Percentiles rank a stretch among this genome's conserved stretches.
These are phyloP conservation scores for Patagioenas fasciata DNA, from an alignment of 2,113 vertebrate species.

Conservation along the genomic window DNA sequence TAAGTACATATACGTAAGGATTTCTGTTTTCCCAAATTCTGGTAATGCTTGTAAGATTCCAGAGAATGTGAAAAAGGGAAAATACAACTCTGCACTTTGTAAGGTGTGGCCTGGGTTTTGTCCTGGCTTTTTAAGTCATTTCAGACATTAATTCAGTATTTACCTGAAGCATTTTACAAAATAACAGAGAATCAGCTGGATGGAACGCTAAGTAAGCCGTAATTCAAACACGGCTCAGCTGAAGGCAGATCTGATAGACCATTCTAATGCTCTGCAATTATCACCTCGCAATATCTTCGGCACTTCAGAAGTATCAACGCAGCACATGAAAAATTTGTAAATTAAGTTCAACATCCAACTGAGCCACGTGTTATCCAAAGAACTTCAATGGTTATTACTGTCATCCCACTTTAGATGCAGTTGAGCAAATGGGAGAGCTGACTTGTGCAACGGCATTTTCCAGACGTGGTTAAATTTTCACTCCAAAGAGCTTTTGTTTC, in stretches of 20 bases:
- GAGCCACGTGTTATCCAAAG: neutral
- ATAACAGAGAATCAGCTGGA: neutral
- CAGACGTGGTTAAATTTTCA: neutral
- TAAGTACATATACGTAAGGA: neutral
- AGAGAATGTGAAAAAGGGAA: neutral
- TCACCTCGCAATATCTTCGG: neutral
- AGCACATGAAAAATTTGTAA: neutral
- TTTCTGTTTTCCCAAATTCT: neutral
- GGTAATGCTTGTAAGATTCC: neutral
- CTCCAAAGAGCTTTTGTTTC: neutral
- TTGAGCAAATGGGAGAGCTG: neutral
- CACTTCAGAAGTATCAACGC: slow-evolving; percentile 4
- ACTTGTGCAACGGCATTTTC: neutral
- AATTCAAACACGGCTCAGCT: neutral
- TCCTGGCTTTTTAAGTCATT: neutral
- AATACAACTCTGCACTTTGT: neutral
- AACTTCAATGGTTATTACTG: neutral
- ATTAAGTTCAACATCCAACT: neutral
- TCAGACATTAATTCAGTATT: neutral
- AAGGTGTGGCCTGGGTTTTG: neutral
- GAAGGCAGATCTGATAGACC: neutral
- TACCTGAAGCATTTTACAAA: neutral
- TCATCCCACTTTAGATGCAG: neutral
- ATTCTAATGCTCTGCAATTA: neutral
- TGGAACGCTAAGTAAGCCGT: neutral